phyloP scores from a whole-genome alignment of 2,888 invertebrate genomes.

The Entomobrya multifasciata region DNA sequence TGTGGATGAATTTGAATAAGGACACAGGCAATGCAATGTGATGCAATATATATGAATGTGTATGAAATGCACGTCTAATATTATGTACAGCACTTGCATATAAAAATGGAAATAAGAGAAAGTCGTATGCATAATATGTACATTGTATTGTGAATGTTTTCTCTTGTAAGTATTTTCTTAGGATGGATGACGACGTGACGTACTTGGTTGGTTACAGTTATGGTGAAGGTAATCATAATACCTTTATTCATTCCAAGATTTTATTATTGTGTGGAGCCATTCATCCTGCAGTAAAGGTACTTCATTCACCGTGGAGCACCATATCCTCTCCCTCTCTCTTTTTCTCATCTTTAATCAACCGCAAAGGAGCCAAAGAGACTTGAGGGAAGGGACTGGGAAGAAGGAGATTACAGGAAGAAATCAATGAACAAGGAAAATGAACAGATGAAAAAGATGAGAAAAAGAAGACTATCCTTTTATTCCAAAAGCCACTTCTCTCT shows the following conservation, averaged over 20 bases:
- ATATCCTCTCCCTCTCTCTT: neutral
- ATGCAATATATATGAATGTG: neutral
- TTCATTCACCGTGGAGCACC: neutral
- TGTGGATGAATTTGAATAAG: neutral
- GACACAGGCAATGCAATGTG: too few species aligned
- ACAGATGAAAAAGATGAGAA: conserved; percentile 29
- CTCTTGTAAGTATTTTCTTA: too few species aligned
- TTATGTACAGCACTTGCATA: too few species aligned
- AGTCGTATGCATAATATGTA: too few species aligned
- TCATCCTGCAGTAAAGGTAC: neutral
- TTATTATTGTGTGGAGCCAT: neutral
- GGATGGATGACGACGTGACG: conserved; percentile 11
- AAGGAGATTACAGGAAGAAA: conserved; percentile 49
- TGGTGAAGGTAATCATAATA: conserved; percentile 17
- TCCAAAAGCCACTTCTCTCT: conserved; percentile 3
- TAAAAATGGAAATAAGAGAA: too few species aligned
- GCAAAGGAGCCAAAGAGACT: conserved; percentile 28
- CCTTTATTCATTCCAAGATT: neutral
- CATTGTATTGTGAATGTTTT: too few species aligned
- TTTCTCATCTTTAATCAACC: conserved; percentile 53
- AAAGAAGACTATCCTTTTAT: conserved; percentile 10
- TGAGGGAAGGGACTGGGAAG: conserved; percentile 30
- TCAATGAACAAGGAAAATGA: conserved; percentile 24
- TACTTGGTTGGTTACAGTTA: too few species aligned
- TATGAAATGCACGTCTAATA: too few species aligned